Conservation (phyloP, 2,113 vertebrate species). For the Hymenochirus boettgeri region DNA sequence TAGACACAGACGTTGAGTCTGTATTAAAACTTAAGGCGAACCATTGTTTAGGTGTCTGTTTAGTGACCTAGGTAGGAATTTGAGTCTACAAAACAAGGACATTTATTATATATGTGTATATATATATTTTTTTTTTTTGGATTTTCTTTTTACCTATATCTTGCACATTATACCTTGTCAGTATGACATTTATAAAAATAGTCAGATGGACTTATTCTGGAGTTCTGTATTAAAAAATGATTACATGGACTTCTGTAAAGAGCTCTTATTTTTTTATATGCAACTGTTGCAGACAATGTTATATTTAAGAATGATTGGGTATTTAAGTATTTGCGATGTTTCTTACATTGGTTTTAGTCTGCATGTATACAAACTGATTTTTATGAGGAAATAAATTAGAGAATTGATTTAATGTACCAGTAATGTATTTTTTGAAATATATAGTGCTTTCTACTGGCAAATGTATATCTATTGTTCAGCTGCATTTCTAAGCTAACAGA, state of each 20-base stretch:
- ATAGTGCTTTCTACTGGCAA: no score
- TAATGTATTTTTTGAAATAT: no score
- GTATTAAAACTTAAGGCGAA: background rate
- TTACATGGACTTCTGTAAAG: constrained; percentile 28
- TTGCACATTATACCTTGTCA: constrained; percentile 84
- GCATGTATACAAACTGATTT: constrained; percentile 90
- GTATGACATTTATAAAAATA: constrained; percentile 54
- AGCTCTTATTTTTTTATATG: constrained; percentile 74
- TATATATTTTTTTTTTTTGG: no score
- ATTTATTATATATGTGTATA: constrained; percentile 34
- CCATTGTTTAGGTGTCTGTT: background rate
- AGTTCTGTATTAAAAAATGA: constrained; percentile 54
- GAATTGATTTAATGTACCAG: constrained; percentile 33
- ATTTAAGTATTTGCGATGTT: constrained; percentile 81
- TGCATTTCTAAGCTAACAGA: no score
- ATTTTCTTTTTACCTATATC: constrained; percentile 48
- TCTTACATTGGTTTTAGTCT: constrained; percentile 97
- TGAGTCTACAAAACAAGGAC: constrained; percentile 71
- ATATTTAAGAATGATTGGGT: constrained; percentile 79
- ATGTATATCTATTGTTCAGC: no score
- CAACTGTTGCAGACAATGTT: constrained; percentile 78
- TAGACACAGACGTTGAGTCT: constrained; percentile 80
- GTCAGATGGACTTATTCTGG: constrained; percentile 64
- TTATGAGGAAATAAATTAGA: constrained; percentile 83
- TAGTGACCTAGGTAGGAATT: constrained; percentile 65